Conservation (phyloP, 2,888 invertebrate genomes). For the Hyposoter dolosus region DNA sequence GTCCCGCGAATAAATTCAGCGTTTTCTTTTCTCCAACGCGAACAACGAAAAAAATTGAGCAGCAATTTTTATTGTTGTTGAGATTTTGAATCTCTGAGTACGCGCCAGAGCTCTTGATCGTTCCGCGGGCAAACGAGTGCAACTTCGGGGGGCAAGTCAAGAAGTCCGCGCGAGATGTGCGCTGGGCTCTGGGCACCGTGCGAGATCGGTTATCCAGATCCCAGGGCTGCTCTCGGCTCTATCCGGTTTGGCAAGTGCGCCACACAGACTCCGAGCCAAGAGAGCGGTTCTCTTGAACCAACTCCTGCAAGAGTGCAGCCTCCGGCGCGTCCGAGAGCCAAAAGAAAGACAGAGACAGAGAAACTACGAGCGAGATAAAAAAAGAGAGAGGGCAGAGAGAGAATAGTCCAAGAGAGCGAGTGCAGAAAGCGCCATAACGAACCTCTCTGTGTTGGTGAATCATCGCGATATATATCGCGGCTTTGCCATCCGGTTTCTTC, state of each 20-base stretch:
- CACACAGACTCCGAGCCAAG: slow-evolving; percentile 50
- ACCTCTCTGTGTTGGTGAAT: slow-evolving; percentile 74
- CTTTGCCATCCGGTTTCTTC: slow-evolving; percentile 72
- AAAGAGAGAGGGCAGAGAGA: slow-evolving; percentile 1
- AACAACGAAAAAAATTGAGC: not conserved
- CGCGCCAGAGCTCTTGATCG: slow-evolving; percentile 4
- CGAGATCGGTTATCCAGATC: slow-evolving; percentile 76
- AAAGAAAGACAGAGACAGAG: slow-evolving; percentile 12
- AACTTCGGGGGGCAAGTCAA: slow-evolving; percentile 31
- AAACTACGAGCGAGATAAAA: not conserved
- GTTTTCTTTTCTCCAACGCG: not conserved
- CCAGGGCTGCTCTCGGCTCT: slow-evolving; percentile 71
- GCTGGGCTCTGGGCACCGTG: slow-evolving; percentile 62
- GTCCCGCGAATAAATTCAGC: not conserved
- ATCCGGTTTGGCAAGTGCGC: slow-evolving; percentile 78
- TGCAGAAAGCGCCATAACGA: slow-evolving; percentile 52
- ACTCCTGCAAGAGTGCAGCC: slow-evolving; percentile 36
- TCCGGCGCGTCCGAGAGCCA: slow-evolving; percentile 29
- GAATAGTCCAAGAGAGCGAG: slow-evolving; percentile 31
- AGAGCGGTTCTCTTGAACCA: slow-evolving; percentile 60
- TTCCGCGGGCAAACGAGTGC: slow-evolving; percentile 24
- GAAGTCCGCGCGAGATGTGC: slow-evolving; percentile 14
- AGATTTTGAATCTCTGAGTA: not conserved
- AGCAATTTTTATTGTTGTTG: not conserved
- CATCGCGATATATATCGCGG: slow-evolving; percentile 72